Base-by-base conservation (phyloP, 2,113 vertebrate genomes). In the Centropristis striata region DNA sequence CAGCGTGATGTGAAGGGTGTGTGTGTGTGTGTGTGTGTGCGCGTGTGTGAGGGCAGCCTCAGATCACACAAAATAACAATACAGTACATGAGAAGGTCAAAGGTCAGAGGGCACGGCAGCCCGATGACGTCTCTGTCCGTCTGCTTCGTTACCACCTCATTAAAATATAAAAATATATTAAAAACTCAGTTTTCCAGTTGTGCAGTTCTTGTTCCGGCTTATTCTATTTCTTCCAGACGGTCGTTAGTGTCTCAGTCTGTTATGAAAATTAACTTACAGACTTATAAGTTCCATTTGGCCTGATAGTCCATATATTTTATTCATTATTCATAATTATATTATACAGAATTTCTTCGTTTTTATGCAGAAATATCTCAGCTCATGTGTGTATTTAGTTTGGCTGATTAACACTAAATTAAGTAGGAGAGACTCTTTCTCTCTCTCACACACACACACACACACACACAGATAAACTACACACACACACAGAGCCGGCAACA, bases 401-500 rank as follows among this genome's bases (percentile, higher is more conserved):
- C 69, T 71, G 64, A 87, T 63, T 75, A 74, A 63, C 27, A 57
- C 39, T 3, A 53, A 80, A 72, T 73, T 41, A 85, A 75, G n/a
- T 21, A 49, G 46, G 32, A 65, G 18, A 68, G 1, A 57, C 9
- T 44, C 18, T 51, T 65, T 65, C 63, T 55, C 41, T 51, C 64
- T 50, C 60, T 59, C 13, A 44, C 44, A 53, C 46, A 49, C 51
- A 70, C 67, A 70, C 41, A 54, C 75, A 69, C 50, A 68, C 75
- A 63, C 41, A 60, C 59, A 61, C 65, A 54, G 53, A 69, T 12
- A 32, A 28, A 41, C 39, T 41, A 71, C 68, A 71, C 39, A 47
- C 60, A 68, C 61, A 82, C 67, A 72, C 55, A 71, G 8, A 70
- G n/a, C 6, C 55, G n/a, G 61, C 63, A 81, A 83, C 77, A 87